Base-by-base conservation (phyloP, 1,140 invertebrate species). In the Drosophila neocordata region DNA sequence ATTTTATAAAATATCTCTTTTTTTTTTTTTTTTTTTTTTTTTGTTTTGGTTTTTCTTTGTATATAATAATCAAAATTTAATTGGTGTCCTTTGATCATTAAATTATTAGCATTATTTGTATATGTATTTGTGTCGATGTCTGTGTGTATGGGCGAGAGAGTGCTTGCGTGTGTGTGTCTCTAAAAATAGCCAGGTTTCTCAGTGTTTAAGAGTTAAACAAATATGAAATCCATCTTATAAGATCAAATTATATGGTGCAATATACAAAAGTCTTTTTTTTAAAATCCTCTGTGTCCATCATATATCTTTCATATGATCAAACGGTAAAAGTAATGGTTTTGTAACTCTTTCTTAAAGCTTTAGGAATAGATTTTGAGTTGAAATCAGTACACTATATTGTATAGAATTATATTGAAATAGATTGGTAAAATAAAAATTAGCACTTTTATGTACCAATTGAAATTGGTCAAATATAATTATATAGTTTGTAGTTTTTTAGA, bases 11-110 rank as follows among this genome's bases (percentile, higher is more conserved):
- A 88, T 88, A 88, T 88, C 79, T 87, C 74, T 69, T 69, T 65
- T 61, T 35, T 12, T 31, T 73, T 53, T 38, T 22, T 64, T 63
- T 72, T 56, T 56, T 56, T 22, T 64, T 57, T 37, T 60, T n/a
- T n/a, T n/a, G n/a, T n/a, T n/a, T n/a, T n/a, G n/a, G n/a, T n/a
- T n/a, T n/a, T 24, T 7, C 67, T 64, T 74, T 56, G 88, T 87
- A 84, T 88, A 88, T 83, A 88, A 88, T 88, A 88, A 88, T 88
- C 69, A 77, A 88, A 83, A 88, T 73, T 71, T 78, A 88, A 73
- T 88, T 88, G 83, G 83, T 88, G 83, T 88, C 83, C 44, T 48
- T 85, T 81, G 60, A 79, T 77, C 62, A 78, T 74, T 65, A 75
- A 77, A 69, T 72, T 67, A 65, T 55, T 77, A 37, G 24, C 34